Conservation (phyloP, 2,113 vertebrate species). For the Heterochromis multidens region DNA sequence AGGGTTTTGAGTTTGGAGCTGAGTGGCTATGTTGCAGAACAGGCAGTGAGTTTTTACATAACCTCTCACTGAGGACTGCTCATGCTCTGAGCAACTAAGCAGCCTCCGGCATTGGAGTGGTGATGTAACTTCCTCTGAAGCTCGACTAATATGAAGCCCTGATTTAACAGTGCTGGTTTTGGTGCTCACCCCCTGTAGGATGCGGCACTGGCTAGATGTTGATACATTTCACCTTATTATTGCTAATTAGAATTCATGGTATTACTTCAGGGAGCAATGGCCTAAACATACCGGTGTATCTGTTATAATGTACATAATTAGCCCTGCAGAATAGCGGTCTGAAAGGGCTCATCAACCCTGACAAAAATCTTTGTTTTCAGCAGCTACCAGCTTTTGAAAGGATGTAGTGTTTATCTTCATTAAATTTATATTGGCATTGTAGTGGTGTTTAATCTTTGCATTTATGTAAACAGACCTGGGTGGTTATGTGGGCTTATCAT, state of each 20-base stretch:
- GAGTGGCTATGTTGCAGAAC: slow-evolving; percentile 60
- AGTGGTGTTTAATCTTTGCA: slow-evolving; percentile 48
- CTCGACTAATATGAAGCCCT: slow-evolving; percentile 65
- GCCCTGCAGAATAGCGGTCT: slow-evolving; percentile 33
- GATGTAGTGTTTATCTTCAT: slow-evolving; percentile 55
- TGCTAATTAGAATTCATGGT: slow-evolving; percentile 52
- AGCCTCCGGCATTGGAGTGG: slow-evolving; percentile 58
- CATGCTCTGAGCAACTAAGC: slow-evolving; percentile 62
- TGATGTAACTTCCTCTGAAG: slow-evolving; percentile 75
- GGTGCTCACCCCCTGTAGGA: slow-evolving; percentile 43
- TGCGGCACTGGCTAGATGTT: slow-evolving; percentile 30
- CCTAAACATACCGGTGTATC: slow-evolving; percentile 46
- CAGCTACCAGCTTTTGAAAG: slow-evolving; percentile 38
- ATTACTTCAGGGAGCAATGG: slow-evolving; percentile 47
- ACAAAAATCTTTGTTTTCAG: slow-evolving; percentile 52
- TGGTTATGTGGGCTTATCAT: slow-evolving; percentile 39
- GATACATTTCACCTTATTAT: slow-evolving; percentile 46
- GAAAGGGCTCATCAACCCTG: slow-evolving; percentile 60
- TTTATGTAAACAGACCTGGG: slow-evolving; percentile 62
- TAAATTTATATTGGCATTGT: slow-evolving; percentile 56
- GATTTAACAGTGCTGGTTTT: slow-evolving; percentile 61
- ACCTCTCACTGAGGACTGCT: slow-evolving; percentile 68
- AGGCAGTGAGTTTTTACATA: slow-evolving; percentile 70
- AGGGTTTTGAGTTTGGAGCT: slow-evolving; percentile 48
- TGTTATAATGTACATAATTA: slow-evolving; percentile 54